Percentiles rank a stretch among this genome's conserved stretches.
Evolutionary conservation across 2,113 vertebrate genomes (phyloP).

Genomic region (Poeciliopsis prolifica): DNA sequence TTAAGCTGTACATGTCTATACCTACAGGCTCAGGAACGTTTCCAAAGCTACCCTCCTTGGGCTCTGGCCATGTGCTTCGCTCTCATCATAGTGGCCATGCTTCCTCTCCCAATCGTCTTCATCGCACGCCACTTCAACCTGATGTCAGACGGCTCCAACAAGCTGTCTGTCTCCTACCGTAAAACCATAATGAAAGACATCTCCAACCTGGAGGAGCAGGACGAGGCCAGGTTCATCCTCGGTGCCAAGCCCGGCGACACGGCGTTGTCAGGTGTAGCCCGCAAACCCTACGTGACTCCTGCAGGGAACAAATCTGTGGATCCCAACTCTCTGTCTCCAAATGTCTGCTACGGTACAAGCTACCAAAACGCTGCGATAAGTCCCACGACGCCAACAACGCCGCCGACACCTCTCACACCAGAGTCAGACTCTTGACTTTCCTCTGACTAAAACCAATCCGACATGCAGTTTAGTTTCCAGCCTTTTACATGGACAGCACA

Average conservation of each 20-base stretch:
- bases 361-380: slow-evolving; percentile 86
- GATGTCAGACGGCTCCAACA: slow-evolving; percentile 93
- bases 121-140: slow-evolving; percentile 92
- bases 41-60: slow-evolving; percentile 94
- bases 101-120: slow-evolving; percentile 93
- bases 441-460: background rate
- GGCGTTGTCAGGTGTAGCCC: slow-evolving; percentile 80
- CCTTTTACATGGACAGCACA: background rate
- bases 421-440: slow-evolving; percentile 90
- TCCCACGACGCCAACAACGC: slow-evolving; percentile 70
- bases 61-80: slow-evolving; percentile 89
- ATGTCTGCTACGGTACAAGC: slow-evolving; percentile 87
- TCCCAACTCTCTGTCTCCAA: slow-evolving; percentile 75
- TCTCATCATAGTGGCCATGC: slow-evolving; percentile 88
- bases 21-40: slow-evolving; percentile 88
- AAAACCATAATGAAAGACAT: slow-evolving; percentile 99
- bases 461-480: slow-evolving; percentile 14
- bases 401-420: slow-evolving; percentile 78
- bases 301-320: slow-evolving; percentile 75
- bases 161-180: slow-evolving; percentile 94
- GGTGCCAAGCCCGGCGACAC: slow-evolving; percentile 88
- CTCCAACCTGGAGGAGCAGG: slow-evolving; percentile 94
- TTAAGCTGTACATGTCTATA: background rate
- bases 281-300: slow-evolving; percentile 88
- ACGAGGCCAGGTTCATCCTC: slow-evolving; percentile 94